Evolutionary conservation across 2,113 vertebrate species (phyloP).

Genomic region (Alligator sinensis): DNA sequence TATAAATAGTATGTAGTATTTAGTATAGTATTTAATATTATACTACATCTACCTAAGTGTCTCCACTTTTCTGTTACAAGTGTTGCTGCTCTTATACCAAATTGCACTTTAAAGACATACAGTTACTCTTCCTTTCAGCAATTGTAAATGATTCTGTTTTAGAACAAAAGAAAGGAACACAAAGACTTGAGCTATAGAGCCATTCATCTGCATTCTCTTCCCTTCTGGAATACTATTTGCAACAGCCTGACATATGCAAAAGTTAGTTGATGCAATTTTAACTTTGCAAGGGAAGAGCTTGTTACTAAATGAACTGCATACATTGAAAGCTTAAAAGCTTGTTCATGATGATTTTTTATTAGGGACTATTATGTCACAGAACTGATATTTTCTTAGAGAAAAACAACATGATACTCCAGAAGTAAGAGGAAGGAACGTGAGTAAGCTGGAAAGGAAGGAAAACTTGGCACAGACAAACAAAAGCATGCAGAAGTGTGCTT

Average conservation of each 20-base stretch:
- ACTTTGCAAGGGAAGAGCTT: slow-evolving; percentile 34
- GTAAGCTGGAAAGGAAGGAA: neutral
- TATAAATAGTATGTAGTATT: too few relatives aligned
- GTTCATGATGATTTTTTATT: neutral
- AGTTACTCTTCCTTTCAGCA: slow-evolving; percentile 37
- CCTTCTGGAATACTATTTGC: slow-evolving; percentile 31
- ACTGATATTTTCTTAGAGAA: neutral
- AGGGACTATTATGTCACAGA: neutral
- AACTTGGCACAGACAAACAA: accelerated
- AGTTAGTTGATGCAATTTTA: slow-evolving; percentile 45
- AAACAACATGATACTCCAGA: neutral
- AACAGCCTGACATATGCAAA: slow-evolving; percentile 46
- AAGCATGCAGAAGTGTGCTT: too few relatives aligned
- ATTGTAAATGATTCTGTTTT: slow-evolving; percentile 55
- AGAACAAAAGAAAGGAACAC: neutral
- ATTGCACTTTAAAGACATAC: slow-evolving; percentile 14
- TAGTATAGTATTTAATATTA: neutral
- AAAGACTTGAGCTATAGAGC: slow-evolving; percentile 25
- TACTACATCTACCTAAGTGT: neutral
- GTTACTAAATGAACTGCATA: slow-evolving; percentile 33
- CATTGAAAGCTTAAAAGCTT: slow-evolving; percentile 28
- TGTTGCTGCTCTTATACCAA: slow-evolving; percentile 14
- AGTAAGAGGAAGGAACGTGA: neutral
- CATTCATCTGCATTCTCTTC: slow-evolving; percentile 17
- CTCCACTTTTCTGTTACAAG: neutral